Percentiles rank a stretch among this genome's conserved stretches.
Evolutionary conservation across 2,888 invertebrate species (phyloP).

Genomic region (Drosophila nr. medialis): DNA sequence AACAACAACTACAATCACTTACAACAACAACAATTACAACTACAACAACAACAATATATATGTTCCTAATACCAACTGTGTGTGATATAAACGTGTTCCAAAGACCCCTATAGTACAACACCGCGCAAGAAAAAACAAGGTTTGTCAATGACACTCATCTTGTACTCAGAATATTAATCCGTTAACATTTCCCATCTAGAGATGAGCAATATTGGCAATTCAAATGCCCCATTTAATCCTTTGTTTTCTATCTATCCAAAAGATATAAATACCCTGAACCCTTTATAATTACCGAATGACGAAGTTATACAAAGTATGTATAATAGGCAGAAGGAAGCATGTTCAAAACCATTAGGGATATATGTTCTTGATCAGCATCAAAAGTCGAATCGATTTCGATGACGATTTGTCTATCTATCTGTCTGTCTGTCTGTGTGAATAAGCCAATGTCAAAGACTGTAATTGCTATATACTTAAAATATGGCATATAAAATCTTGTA

Average conservation of each 20-base stretch:
- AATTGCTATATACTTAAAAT: neutral
- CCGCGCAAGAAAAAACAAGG: slow-evolving; percentile 82
- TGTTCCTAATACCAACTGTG: slow-evolving; percentile 42
- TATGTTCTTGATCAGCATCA: neutral
- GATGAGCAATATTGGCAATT: slow-evolving; percentile 10
- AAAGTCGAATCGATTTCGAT: neutral
- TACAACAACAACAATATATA: slow-evolving; percentile 22
- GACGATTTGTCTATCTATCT: neutral
- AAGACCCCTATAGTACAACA: slow-evolving; percentile 84
- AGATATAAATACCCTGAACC: neutral
- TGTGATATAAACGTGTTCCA: slow-evolving; percentile 67
- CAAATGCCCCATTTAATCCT: neutral
- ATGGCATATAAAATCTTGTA: neutral
- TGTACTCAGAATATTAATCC: slow-evolving; percentile 29
- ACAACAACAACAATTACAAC: slow-evolving; percentile 14
- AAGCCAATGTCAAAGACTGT: neutral
- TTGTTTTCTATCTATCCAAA: neutral
- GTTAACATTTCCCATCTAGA: slow-evolving; percentile 26
- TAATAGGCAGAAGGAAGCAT: neutral
- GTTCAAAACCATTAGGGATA: neutral
- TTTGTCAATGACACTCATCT: slow-evolving; percentile 70
- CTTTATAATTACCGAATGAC: neutral
- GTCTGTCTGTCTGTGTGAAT: neutral
- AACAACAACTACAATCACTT: slow-evolving; percentile 30
- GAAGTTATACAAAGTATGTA: neutral